Conservation (phyloP, 2,797 vertebrate genomes). For the Peromyscus aztecus region DNA sequence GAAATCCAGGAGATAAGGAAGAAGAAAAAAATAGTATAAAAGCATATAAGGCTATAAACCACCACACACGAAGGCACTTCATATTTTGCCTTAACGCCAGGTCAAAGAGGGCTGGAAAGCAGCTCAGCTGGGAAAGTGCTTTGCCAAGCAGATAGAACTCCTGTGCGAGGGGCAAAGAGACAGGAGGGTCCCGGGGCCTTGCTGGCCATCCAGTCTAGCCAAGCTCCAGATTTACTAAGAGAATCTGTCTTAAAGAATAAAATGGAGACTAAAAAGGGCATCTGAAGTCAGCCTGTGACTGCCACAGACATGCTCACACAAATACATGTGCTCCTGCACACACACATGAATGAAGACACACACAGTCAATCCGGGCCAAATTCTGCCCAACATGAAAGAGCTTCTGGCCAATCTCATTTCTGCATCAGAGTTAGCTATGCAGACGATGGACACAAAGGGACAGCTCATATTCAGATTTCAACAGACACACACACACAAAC, state of each 20-base stretch:
- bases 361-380: background rate
- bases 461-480: background rate
- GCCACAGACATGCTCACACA: background rate
- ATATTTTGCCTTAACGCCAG: slow-evolving; percentile 58
- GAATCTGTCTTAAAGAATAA: background rate
- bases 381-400: slow-evolving; percentile 30
- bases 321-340: background rate
- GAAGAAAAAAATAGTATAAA: background rate
- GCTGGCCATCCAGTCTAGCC: background rate
- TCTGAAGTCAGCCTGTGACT: background rate
- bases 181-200: background rate
- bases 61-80: slow-evolving; percentile 1
- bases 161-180: background rate
- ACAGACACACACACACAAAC: background rate
- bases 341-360: background rate
- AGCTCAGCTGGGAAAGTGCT: background rate
- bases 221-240: background rate
- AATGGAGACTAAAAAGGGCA: background rate
- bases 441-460: slow-evolving; percentile 15
- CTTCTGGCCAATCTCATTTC: background rate
- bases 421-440: background rate
- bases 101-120: background rate
- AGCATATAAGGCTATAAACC: background rate
- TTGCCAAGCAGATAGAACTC: background rate
- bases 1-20: slow-evolving; percentile 32